Percentiles rank a stretch among this genome's conserved stretches.
These are phyloP conservation scores for Hypothenemus hampei DNA, from an alignment of 1,140 invertebrate genomes.

Conservation along the genomic window DNA sequence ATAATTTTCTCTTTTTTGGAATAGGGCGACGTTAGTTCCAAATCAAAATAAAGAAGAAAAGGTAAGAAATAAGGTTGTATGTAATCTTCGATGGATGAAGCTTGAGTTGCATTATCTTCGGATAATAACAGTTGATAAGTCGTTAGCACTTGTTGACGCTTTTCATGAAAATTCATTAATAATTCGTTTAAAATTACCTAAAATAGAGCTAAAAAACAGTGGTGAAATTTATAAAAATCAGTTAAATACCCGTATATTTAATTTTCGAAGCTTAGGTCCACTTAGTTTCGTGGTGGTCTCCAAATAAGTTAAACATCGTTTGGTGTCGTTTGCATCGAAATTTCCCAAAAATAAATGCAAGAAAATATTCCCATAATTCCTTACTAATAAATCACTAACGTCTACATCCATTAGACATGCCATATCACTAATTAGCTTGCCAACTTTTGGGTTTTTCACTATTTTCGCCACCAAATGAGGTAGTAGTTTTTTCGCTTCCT, in stretches of 20 bases:
- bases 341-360: slow-evolving; percentile 60
- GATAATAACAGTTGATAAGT: slow-evolving; percentile 54
- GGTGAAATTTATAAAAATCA: slow-evolving; percentile 6
- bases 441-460: slow-evolving; percentile 49
- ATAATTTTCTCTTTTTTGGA: slow-evolving; percentile 68
- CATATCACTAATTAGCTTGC: slow-evolving; percentile 56
- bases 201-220: slow-evolving; percentile 30
- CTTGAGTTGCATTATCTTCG: slow-evolving; percentile 47
- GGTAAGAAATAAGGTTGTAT: slow-evolving; percentile 74
- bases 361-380: slow-evolving; percentile 61
- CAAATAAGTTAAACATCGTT: slow-evolving; percentile 55
- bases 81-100: slow-evolving; percentile 58
- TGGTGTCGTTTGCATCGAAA: slow-evolving; percentile 45
- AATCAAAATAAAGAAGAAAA: slow-evolving; percentile 75
- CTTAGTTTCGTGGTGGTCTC: slow-evolving; percentile 51
- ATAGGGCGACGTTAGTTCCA: slow-evolving; percentile 64
- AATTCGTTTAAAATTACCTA: slow-evolving; percentile 54
- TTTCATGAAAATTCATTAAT: slow-evolving; percentile 55
- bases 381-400: slow-evolving; percentile 53
- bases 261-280: slow-evolving; percentile 50
- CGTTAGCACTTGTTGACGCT: slow-evolving; percentile 58
- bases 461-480: slow-evolving; percentile 56
- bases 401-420: slow-evolving; percentile 53
- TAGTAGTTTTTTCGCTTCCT: slow-evolving; percentile 55
- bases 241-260: slow-evolving; percentile 49